Evolutionary conservation across 2,888 invertebrate genomes (phyloP).

Genomic region (Nemotelus nigrinus): DNA sequence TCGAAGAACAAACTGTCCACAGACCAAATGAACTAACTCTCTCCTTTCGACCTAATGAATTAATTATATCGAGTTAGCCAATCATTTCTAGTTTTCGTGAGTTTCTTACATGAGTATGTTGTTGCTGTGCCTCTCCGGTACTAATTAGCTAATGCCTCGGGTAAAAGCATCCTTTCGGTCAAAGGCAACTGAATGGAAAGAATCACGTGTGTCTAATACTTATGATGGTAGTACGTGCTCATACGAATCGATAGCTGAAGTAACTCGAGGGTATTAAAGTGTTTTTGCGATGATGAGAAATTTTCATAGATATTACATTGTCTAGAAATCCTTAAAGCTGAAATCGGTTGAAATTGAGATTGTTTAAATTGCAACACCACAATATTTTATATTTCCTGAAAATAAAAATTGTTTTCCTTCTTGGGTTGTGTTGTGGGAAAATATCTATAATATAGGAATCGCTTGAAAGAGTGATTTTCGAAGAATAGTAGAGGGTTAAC

Average conservation of each 20-base stretch:
- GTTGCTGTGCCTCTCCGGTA: not conserved
- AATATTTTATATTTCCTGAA: too few species aligned
- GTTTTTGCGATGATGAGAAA: too few species aligned
- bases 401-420: too few species aligned
- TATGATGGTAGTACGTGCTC: not conserved
- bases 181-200: not conserved
- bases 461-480: too few species aligned
- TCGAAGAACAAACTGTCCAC: not conserved
- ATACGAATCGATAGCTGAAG: not conserved
- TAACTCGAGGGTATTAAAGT: too few species aligned
- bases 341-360: too few species aligned
- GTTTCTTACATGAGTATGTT: not conserved
- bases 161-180: not conserved
- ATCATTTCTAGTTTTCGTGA: not conserved
- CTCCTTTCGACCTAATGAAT: conserved; percentile 27
- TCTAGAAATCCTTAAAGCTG: too few species aligned
- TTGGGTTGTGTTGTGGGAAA: too few species aligned
- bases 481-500: too few species aligned
- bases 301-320: too few species aligned
- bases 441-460: too few species aligned
- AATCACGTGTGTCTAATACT: not conserved
- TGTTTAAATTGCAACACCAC: too few species aligned
- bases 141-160: conserved; percentile 29
- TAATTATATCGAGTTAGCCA: conserved; percentile 38
- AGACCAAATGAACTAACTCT: not conserved